Base-by-base conservation (phyloP, 2,797 vertebrate species). In the Menidia menidia region DNA sequence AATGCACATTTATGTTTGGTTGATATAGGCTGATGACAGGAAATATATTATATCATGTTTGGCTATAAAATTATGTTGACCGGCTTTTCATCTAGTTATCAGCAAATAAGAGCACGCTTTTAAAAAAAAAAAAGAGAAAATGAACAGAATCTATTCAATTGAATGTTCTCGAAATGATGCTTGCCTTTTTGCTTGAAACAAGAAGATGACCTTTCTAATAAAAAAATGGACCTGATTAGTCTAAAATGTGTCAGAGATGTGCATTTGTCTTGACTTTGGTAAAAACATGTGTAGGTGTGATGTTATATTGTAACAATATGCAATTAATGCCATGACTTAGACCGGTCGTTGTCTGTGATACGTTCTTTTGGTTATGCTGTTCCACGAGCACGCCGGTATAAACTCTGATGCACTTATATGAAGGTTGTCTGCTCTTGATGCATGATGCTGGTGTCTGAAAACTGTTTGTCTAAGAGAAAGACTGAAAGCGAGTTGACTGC, bases 281-380 rank as follows among this genome's bases (percentile, higher is more conserved):
- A 2, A 61, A 25, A 56, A 48, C 0, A 19, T 80, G 51, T 80
- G 62, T 75, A 19, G 51, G 3, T 84, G 77, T 78, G 63, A 64
- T 70, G 77, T 65, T 65, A 25, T 64, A 53, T 50, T 12, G 12
- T 78, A 35, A 45, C 60, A 64, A 82, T 86, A 83, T 85, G 83
- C 85, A 84, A 82, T 35, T 67, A 62, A 58, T 51, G 59, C 44
- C 64, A 32, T 69, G 30, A 76, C 32, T 35, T 60, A 57, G 68
- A 25, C 73, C 3, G 51, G 52, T 6, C 19, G 67, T 15, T 55
- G 65, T 63, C 32, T 56, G 74, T 59, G 65, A 47, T 25, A 47
- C 69, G 44, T 57, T 33, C 59, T 58, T 44, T 18, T 0, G 35
- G 25, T 74, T 11, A 42, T 33, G 16, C 35, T 6, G 63, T 63